These are phyloP conservation scores for Dasysyrphus albostriatus DNA, from an alignment of 2,888 invertebrate species.

Conservation along the genomic window DNA sequence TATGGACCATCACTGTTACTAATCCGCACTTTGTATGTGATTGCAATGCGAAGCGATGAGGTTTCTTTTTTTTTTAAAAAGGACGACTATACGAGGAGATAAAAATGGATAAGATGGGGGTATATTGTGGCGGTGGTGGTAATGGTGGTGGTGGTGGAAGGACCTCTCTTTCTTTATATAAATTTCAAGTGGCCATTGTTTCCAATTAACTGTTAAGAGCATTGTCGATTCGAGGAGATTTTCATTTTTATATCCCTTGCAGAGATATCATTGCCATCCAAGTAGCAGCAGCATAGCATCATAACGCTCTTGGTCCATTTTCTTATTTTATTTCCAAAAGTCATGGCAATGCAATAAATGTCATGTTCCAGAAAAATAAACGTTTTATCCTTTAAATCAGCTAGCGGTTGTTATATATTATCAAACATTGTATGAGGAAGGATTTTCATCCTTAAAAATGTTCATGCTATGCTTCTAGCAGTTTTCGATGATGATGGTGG, in stretches of 20 bases:
- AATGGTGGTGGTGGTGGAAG: neutral
- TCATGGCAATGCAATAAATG: slow-evolving; percentile 72
- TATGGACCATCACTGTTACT: slow-evolving; percentile 60
- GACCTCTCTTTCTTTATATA: slow-evolving; percentile 5
- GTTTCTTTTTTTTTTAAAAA: slow-evolving; percentile 36
- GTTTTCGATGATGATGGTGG: neutral
- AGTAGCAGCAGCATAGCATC: slow-evolving; percentile 8
- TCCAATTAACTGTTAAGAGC: slow-evolving; percentile 76
- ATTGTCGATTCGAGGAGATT: slow-evolving; percentile 72
- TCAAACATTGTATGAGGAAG: slow-evolving; percentile 18
- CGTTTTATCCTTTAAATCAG: slow-evolving; percentile 66
- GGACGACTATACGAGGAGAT: slow-evolving; percentile 20
- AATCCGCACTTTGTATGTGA: slow-evolving; percentile 74
- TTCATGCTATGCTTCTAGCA: neutral
- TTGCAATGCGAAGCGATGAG: slow-evolving; percentile 69
- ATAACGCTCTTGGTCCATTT: slow-evolving; percentile 43
- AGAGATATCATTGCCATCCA: slow-evolving; percentile 39
- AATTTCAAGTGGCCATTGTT: slow-evolving; percentile 73
- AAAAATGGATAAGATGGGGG: slow-evolving; percentile 49
- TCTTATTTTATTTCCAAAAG: slow-evolving; percentile 54
- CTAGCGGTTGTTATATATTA: slow-evolving; percentile 30
- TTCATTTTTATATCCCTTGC: slow-evolving; percentile 48
- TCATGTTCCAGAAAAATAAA: slow-evolving; percentile 71
- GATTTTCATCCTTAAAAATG: slow-evolving; percentile 5
- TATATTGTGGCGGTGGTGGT: neutral